These are phyloP conservation scores for Capitulum mitella DNA, from an alignment of 2,888 invertebrate genomes.

Conservation along the genomic window DNA sequence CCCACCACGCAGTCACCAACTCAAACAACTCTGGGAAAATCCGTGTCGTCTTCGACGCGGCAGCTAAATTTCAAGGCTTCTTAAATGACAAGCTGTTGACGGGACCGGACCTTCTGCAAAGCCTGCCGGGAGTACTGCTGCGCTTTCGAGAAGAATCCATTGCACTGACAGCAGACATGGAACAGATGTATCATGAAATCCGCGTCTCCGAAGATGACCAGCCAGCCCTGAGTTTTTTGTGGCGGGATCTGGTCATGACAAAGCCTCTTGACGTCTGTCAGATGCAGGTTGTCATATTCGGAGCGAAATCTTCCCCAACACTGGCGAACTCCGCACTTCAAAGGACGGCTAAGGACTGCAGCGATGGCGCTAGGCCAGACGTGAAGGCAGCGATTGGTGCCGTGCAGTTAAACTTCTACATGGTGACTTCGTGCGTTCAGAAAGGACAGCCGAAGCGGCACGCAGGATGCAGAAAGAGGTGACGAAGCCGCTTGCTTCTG, in stretches of 20 bases:
- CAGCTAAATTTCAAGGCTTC: constrained; percentile 24
- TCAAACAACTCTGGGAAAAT: constrained; percentile 36
- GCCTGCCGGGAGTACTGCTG: neutral
- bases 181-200: neutral
- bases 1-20: constrained; percentile 35
- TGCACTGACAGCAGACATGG: neutral
- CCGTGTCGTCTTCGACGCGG: constrained; percentile 35
- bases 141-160: neutral
- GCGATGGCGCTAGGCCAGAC: neutral
- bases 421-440: neutral
- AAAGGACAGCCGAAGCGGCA: no score
- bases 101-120: neutral
- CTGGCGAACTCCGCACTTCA: neutral
- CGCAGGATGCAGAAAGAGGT: neutral
- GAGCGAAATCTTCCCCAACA: neutral
- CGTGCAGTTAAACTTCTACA: neutral
- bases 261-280: neutral
- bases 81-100: neutral
- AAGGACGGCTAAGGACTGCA: neutral
- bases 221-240: neutral
- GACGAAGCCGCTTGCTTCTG: neutral
- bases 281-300: neutral
- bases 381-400: no score
- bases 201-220: neutral
- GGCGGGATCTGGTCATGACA: neutral